Base-by-base conservation (phyloP, 1,140 invertebrate species). In the Cydia amplana region DNA sequence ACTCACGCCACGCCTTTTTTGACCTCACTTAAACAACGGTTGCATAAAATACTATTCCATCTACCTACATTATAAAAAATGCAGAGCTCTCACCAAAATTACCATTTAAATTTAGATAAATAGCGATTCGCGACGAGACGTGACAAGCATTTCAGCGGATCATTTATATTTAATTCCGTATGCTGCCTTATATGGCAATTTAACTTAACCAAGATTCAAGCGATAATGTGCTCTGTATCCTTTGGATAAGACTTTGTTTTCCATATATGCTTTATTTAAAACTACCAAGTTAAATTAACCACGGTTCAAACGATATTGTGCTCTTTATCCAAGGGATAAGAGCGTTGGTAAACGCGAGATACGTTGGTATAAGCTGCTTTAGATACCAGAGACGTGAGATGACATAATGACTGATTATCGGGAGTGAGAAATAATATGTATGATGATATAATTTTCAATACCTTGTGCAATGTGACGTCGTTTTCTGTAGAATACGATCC, bases 51-150 rank as follows among this genome's bases (percentile, higher is more conserved):
- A n/a, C n/a, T n/a, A n/a, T n/a, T n/a, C n/a, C n/a, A n/a, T n/a
- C n/a, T n/a, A n/a, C n/a, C n/a, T n/a, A 43, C 43, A 4, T 12
- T 43, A 43, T 43, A 14, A 43, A 46, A 46, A 46, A 46, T 14
- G 43, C 5, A 0, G 36, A 40, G 7, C 43, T 46, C 4, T 46
- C 43, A 46, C 6, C 51, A 55, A 55, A 55, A 55, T 18, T 55
- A 55, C n/a, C 51, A 55, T 55, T 55, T 55, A 55, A 55, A 55
- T 55, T 55, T 55, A 55, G 3, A 55, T 18, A 55, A 55, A 55
- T 55, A 55, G n/a, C 16, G 51, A 55, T 55, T 55, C n/a, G 16
- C n/a, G 51, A n/a, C 20, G 51, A 55, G 10, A 18, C n/a, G 51
- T 55, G 51, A 55, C n/a, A 55, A 18, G 16, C 51, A 55, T 18